A percentile compares a stretch with the other conserved stretches of the same genome.
phyloP scores from a whole-genome alignment of 2,888 invertebrate species.

The Ametastegia equiseti region DNA sequence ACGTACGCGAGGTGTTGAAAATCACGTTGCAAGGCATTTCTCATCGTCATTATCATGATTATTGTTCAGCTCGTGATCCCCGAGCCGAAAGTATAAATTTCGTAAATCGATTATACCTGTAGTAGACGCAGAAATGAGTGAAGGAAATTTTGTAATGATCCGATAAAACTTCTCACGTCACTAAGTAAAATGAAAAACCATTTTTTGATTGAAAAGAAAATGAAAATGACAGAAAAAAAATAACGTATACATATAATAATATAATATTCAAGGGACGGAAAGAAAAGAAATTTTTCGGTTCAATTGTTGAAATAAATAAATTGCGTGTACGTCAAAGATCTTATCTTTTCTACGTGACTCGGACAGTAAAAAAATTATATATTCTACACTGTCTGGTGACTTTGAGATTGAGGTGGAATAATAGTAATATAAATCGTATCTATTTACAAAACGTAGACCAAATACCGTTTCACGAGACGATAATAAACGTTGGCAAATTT shows the following conservation, averaged over 20 bases:
- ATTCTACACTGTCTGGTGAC: no score
- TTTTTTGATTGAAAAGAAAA: no score
- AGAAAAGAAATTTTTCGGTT: no score
- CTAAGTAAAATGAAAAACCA: no score
- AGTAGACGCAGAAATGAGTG: not conserved
- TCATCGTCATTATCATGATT: no score
- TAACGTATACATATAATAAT: no score
- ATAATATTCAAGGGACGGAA: no score
- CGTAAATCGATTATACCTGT: not conserved
- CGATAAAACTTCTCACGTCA: no score
- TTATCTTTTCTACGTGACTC: not conserved
- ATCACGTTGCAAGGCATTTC: not conserved
- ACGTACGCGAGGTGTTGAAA: not conserved
- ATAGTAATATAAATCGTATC: no score
- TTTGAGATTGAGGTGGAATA: not conserved
- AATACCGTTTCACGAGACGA: not conserved
- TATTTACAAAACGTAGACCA: not conserved
- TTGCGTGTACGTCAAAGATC: not conserved
- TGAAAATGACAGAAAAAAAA: no score
- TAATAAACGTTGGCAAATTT: slow-evolving; percentile 21
- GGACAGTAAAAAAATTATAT: not conserved
- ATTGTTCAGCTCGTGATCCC: not conserved
- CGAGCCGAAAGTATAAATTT: not conserved
- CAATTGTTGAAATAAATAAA: no score
- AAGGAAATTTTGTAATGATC: no score